phyloP scores from a whole-genome alignment of 1,140 invertebrate species.

The Cherax destructor region DNA sequence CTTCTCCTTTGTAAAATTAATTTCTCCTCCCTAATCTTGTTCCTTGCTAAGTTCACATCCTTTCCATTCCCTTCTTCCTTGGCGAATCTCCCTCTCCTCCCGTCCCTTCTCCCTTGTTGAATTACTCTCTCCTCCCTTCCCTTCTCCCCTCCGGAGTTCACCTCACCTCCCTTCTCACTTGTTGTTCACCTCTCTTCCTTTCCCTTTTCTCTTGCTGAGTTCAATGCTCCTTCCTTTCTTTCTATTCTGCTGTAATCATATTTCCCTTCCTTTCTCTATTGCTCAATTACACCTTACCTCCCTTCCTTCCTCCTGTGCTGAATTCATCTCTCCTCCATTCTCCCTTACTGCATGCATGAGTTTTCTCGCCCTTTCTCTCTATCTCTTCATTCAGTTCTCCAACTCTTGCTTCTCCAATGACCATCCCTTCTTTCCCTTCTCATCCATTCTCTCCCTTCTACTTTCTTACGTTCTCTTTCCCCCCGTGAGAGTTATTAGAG shows the following conservation, averaged over 20 bases:
- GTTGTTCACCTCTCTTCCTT: background rate
- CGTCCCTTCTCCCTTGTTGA: no score
- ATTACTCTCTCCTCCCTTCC: background rate
- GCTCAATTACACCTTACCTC: background rate
- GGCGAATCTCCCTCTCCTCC: background rate
- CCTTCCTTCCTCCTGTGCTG: background rate
- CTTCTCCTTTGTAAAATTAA: background rate
- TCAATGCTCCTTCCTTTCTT: background rate
- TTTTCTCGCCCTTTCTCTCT: background rate
- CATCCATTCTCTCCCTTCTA: background rate
- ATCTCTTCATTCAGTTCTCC: no score
- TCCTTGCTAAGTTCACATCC: background rate
- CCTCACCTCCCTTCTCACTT: background rate
- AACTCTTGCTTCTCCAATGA: no score
- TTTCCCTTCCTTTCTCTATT: slow-evolving; percentile 3
- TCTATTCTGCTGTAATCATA: background rate
- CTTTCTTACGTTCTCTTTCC: background rate
- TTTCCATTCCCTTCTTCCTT: no score
- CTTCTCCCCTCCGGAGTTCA: background rate
- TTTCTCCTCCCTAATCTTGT: background rate
- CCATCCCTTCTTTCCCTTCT: background rate
- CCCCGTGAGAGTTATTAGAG: background rate
- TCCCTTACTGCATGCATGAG: background rate
- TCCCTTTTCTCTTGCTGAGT: background rate
- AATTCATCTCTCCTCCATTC: background rate